Conservation (phyloP, 2,113 vertebrate species). For the Forbesichthys agassizii region DNA sequence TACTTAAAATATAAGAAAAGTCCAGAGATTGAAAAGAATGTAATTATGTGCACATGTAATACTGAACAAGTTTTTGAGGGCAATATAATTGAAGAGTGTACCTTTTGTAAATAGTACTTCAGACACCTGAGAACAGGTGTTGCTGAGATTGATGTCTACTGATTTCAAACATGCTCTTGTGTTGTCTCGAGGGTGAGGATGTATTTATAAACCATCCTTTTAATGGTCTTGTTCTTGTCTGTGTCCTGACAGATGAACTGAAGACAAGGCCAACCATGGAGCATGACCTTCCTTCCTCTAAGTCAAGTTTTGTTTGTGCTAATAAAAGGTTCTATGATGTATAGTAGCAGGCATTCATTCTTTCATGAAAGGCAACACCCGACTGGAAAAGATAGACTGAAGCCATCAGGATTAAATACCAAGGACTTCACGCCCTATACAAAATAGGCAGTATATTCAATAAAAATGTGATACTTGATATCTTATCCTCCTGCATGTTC, state of each 20-base stretch:
- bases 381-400: constrained; percentile 49
- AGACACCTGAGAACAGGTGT: constrained; percentile 52
- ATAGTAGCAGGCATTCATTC: constrained; percentile 68
- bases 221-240: constrained; percentile 61
- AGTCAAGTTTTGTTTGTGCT: constrained; percentile 59
- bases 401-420: constrained; percentile 50
- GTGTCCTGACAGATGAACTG: constrained; percentile 64
- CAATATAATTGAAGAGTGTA: too few relatives aligned
- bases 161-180: constrained; percentile 37
- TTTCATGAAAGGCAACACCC: constrained; percentile 67
- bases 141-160: constrained; percentile 40
- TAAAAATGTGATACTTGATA: constrained; percentile 67
- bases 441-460: constrained; percentile 61
- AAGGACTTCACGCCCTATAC: constrained; percentile 56
- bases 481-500: constrained; percentile 35
- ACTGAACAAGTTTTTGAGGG: too few relatives aligned
- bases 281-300: constrained; percentile 72
- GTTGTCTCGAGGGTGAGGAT: constrained; percentile 51
- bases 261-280: constrained; percentile 58
- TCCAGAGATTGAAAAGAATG: too few relatives aligned
- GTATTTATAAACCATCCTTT: constrained; percentile 73
- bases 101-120: too few relatives aligned
- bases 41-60: too few relatives aligned
- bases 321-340: constrained; percentile 56
- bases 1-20: too few relatives aligned